Evolutionary conservation across 30 jellyfish, hydroid and myxozoan species (phyloP), one percentile per base, ranked within the genome.

Genomic region (Turritopsis rubra): DNA sequence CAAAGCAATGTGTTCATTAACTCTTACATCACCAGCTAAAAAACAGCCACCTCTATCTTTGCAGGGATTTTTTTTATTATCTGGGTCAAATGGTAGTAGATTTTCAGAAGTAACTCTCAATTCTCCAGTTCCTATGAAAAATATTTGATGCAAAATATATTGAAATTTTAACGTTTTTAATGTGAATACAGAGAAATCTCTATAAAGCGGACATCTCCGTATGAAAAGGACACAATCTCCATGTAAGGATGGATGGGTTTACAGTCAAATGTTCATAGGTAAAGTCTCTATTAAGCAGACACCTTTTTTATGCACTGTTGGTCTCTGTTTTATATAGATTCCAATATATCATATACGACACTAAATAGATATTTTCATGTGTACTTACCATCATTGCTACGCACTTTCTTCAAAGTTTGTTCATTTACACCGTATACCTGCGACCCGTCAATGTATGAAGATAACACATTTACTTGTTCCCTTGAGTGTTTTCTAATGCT

Each of bases 371-470:
- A 0, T n/a, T 1, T 7, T 9, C 8, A 68, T n/a, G 8, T n/a
- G 9, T n/a, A 7, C 77, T 0, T 68, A 68, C 77, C 1, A n/a
- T 27, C 77, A 68, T n/a, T 68, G 9, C 16, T 68, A 9, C 77
- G 77, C 1, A 68, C 16, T 68, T 68, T 68, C 19, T 27, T 23
- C 30, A 68, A 27, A n/a, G 28, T 23, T 0, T 68, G 9, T 68
- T 0, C 16, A 1, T 23, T 9, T 28, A 75, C 75, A 65, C 97
- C 97, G 75, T 90, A 90, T 3, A 90, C 81, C 41, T 71, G 66
- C 26, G 95, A 85, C 18, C 89, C 97, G 81, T 90, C 97, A 0
- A 90, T 29, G 80, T 65, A 90, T 26, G 97, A 82, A 25, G 97
- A 80, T 5, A 85, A 73, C 71, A 83, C 81, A 80, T 90, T 90